A percentile compares a stretch with the other conserved stretches of the same genome.
Conservation (phyloP, 2,113 vertebrate genomes). For the Anser brachyrhynchus region DNA sequence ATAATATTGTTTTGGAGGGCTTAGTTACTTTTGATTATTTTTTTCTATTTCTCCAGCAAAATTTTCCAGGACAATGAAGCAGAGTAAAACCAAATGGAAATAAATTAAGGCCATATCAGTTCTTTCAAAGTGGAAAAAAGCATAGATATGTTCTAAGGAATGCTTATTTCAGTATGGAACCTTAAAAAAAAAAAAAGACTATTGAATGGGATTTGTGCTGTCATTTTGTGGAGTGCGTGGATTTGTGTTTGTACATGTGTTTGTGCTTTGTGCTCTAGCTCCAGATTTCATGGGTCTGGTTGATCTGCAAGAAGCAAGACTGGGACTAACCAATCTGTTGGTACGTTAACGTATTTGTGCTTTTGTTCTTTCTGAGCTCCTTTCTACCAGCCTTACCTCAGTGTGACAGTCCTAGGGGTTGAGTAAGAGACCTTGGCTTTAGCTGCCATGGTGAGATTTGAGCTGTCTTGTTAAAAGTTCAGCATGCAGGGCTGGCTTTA, state of each 20-base stretch:
- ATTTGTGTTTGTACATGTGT: not conserved
- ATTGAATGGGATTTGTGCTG: not conserved
- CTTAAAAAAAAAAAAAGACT: not conserved
- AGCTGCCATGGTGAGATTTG: not conserved
- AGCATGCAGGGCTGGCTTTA: not conserved
- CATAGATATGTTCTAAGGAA: not conserved
- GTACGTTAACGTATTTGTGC: not conserved
- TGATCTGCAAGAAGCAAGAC: not conserved
- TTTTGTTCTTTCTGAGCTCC: not conserved
- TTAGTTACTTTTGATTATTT: not conserved
- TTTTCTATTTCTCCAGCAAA: not conserved
- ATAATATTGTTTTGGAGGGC: not conserved
- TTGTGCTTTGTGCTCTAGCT: not conserved
- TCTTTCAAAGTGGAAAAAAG: not conserved
- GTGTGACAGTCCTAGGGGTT: not conserved
- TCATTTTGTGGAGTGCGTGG: not conserved
- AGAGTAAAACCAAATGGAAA: not conserved
- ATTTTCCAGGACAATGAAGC: not conserved
- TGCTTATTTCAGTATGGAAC: not conserved
- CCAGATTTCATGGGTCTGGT: not conserved
- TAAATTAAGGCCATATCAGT: accelerated
- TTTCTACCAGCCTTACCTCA: not conserved
- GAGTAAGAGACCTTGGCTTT: not conserved
- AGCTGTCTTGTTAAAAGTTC: not conserved
- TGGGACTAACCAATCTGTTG: not conserved